Evolutionary conservation across 2,888 invertebrate genomes (phyloP).

Genomic region (Tachina lurida): DNA sequence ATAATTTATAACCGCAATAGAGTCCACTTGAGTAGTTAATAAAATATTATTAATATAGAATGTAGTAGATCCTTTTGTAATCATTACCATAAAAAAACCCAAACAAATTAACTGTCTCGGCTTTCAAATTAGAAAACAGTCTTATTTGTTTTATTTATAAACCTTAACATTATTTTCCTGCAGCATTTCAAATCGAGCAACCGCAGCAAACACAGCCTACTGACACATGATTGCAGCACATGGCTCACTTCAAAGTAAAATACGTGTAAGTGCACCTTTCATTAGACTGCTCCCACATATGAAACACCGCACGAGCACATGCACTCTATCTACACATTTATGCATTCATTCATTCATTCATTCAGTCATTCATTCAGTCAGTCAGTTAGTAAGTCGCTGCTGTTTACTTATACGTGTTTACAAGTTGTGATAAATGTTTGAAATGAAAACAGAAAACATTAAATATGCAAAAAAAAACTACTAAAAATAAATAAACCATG

Average conservation of each 20-base stretch:
- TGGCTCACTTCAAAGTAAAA: slow-evolving; percentile 19
- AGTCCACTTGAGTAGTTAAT: not conserved
- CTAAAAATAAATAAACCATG: slow-evolving; percentile 12
- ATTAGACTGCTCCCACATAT: slow-evolving; percentile 63
- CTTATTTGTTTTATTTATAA: slow-evolving; percentile 17
- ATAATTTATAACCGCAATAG: not conserved
- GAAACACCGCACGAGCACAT: slow-evolving; percentile 37
- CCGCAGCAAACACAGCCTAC: slow-evolving; percentile 26
- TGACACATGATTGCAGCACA: slow-evolving; percentile 36
- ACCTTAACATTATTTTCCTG: slow-evolving; percentile 26
- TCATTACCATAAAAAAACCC: not conserved
- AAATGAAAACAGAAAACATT: slow-evolving; percentile 29
- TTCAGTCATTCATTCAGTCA: not conserved
- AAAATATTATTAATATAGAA: not conserved
- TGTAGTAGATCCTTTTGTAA: not conserved
- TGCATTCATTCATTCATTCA: slow-evolving; percentile 3
- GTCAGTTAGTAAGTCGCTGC: not conserved
- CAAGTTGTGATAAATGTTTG: slow-evolving; percentile 53
- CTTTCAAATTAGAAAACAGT: not conserved
- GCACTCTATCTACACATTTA: slow-evolving; percentile 16
- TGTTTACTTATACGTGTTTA: slow-evolving; percentile 43
- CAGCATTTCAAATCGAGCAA: slow-evolving; percentile 10
- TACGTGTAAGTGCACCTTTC: slow-evolving; percentile 53
- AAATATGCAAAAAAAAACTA: slow-evolving; percentile 5
- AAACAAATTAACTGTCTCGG: not conserved